phyloP scores from a whole-genome alignment of 2,888 invertebrate species.

The Sceliomorpha sp. region DNA sequence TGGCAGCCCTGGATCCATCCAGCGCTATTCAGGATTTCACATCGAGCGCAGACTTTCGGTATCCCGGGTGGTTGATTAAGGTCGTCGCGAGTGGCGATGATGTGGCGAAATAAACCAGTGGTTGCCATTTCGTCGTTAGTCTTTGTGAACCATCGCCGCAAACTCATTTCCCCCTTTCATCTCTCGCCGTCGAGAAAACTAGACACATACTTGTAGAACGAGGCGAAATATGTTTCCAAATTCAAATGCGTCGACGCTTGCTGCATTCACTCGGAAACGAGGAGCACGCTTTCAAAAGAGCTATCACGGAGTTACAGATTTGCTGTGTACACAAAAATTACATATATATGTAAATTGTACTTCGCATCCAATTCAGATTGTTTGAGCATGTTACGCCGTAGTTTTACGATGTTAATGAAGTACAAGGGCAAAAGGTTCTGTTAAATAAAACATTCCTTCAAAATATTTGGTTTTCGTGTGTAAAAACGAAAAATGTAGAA shows the following conservation, averaged over 20 bases:
- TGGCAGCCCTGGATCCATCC: slow-evolving; percentile 42
- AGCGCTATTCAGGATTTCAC: slow-evolving; percentile 24
- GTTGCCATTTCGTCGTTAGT: slow-evolving; percentile 61
- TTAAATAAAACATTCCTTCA: not conserved
- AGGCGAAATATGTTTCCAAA: slow-evolving; percentile 35
- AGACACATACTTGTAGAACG: slow-evolving; percentile 16
- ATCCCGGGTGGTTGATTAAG: slow-evolving; percentile 69
- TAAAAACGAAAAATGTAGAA: too few species aligned
- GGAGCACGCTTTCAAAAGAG: slow-evolving; percentile 8
- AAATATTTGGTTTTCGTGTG: too few species aligned
- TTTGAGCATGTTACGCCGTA: too few species aligned
- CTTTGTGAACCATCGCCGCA: slow-evolving; percentile 47
- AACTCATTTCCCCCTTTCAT: slow-evolving; percentile 64
- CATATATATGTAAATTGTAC: too few species aligned
- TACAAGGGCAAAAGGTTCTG: not conserved
- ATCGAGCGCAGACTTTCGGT: slow-evolving; percentile 63
- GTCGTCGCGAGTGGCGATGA: slow-evolving; percentile 68
- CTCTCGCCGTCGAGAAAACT: slow-evolving; percentile 43
- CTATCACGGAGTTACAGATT: slow-evolving; percentile 3
- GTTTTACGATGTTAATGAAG: too few species aligned
- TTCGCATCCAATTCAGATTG: too few species aligned
- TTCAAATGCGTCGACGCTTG: slow-evolving; percentile 17
- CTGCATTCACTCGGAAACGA: slow-evolving; percentile 22
- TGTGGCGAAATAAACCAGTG: slow-evolving; percentile 59
- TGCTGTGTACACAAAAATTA: slow-evolving; percentile 12